Percentiles rank a stretch among this genome's conserved stretches.
Evolutionary conservation across 92 coral and sea anemone species (phyloP).

Genomic region (Phenganax stokvisi): DNA sequence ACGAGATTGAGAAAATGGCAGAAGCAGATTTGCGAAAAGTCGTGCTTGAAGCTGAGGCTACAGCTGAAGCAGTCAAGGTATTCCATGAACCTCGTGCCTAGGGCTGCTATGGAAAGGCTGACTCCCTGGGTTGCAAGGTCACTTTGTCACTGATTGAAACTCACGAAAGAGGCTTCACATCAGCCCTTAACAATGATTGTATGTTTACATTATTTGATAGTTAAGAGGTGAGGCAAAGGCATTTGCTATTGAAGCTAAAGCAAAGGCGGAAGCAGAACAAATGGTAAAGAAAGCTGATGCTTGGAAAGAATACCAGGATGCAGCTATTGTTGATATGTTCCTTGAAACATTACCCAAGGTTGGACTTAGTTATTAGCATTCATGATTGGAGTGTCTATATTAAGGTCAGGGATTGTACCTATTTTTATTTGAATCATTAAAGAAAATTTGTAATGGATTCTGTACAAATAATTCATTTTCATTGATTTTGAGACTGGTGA

Average conservation of each 20-base stretch:
- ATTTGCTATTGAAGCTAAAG: slow-evolving; percentile 93
- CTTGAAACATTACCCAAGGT: slow-evolving; percentile 97
- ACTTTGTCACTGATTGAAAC: slow-evolving; percentile 3
- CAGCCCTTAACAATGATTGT: too few species aligned
- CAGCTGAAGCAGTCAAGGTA: slow-evolving; percentile 77
- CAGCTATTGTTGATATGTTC: slow-evolving; percentile 95
- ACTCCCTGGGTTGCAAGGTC: not conserved
- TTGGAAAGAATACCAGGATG: slow-evolving; percentile 95
- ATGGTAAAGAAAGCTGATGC: slow-evolving; percentile 99
- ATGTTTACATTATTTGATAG: slow-evolving; percentile 37
- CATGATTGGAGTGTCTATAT: not conserved
- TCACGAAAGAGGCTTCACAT: too few species aligned
- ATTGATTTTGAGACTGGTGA: too few species aligned
- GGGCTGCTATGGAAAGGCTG: not conserved
- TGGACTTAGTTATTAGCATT: not conserved
- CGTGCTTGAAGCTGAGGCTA: slow-evolving; percentile 88
- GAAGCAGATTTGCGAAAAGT: slow-evolving; percentile 88
- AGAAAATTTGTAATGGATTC: too few species aligned
- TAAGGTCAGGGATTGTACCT: too few species aligned
- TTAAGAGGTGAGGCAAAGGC: slow-evolving; percentile 97
- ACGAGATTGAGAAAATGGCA: slow-evolving; percentile 79
- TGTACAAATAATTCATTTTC: too few species aligned
- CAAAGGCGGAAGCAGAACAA: slow-evolving; percentile 97
- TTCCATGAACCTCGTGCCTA: not conserved
- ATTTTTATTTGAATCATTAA: too few species aligned